Evolutionary conservation across 2,113 vertebrate genomes (phyloP).

Genomic region (Pseudorhombus dupliciocellatus): DNA sequence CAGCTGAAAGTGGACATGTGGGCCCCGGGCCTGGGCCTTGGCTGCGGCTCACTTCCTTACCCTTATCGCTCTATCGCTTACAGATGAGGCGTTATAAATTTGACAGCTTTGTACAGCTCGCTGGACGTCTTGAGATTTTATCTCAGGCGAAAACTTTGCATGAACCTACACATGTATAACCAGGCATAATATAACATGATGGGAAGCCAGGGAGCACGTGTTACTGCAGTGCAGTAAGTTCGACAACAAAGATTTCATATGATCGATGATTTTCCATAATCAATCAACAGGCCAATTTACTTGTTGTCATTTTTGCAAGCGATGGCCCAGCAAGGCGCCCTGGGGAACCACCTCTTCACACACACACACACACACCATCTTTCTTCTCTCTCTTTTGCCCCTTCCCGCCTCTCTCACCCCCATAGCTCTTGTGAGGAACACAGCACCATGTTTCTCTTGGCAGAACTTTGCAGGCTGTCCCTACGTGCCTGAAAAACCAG

Average conservation of each 20-base stretch:
- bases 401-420: slow-evolving; percentile 61
- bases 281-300: slow-evolving; percentile 40
- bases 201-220: slow-evolving; percentile 15
- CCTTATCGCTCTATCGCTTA: slow-evolving; percentile 56
- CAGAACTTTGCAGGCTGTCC: slow-evolving; percentile 83
- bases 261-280: slow-evolving; percentile 9
- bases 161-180: slow-evolving; percentile 45
- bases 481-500: slow-evolving; percentile 81
- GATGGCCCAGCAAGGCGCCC: slow-evolving; percentile 42
- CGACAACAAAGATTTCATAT: slow-evolving; percentile 29
- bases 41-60: slow-evolving; percentile 41
- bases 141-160: slow-evolving; percentile 53
- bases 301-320: slow-evolving; percentile 43
- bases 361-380: slow-evolving; percentile 35
- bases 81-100: slow-evolving; percentile 55
- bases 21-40: slow-evolving; percentile 63
- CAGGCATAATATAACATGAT: slow-evolving; percentile 35
- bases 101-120: slow-evolving; percentile 45
- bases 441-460: slow-evolving; percentile 83
- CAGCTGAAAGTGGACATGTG: slow-evolving; percentile 76
- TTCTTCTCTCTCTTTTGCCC: slow-evolving; percentile 45
- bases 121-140: slow-evolving; percentile 61
- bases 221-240: slow-evolving; percentile 16
- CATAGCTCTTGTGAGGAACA: slow-evolving; percentile 74
- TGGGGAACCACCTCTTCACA: slow-evolving; percentile 55